Conservation (phyloP, 2,888 invertebrate species). For the Gisinianus flammeolus region DNA sequence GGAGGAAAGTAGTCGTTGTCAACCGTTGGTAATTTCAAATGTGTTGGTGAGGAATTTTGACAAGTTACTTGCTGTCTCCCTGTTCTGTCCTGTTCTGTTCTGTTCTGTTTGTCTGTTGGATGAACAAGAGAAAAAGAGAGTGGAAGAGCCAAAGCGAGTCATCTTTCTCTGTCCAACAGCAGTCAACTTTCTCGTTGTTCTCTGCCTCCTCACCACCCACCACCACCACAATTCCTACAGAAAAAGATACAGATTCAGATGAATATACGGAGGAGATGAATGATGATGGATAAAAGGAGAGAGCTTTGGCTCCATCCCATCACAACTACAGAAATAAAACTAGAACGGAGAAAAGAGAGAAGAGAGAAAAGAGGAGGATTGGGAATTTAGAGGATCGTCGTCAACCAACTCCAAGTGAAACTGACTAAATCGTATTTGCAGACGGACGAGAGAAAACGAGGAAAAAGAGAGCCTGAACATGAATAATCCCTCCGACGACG, state of each 20-base stretch:
- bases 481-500: no score
- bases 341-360: no score
- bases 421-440: no score
- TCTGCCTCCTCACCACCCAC: no score
- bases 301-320: neutral
- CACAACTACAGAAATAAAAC: no score
- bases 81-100: neutral
- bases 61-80: neutral
- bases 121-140: neutral
- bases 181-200: neutral
- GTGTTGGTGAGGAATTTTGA: neutral
- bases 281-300: conserved; percentile 2
- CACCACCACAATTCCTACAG: no score
- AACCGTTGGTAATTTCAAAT: neutral
- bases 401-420: no score
- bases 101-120: neutral
- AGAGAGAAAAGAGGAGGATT: no score
- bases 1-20: neutral
- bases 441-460: no score
- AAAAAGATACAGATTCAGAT: no score
- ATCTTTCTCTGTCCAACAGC: neutral
- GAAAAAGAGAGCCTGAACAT: no score
- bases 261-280: neutral
- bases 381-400: no score
- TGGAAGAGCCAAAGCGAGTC: neutral